Evolutionary conservation across 2,888 invertebrate species (phyloP).

Genomic region (Ganaspis brasiliensis): DNA sequence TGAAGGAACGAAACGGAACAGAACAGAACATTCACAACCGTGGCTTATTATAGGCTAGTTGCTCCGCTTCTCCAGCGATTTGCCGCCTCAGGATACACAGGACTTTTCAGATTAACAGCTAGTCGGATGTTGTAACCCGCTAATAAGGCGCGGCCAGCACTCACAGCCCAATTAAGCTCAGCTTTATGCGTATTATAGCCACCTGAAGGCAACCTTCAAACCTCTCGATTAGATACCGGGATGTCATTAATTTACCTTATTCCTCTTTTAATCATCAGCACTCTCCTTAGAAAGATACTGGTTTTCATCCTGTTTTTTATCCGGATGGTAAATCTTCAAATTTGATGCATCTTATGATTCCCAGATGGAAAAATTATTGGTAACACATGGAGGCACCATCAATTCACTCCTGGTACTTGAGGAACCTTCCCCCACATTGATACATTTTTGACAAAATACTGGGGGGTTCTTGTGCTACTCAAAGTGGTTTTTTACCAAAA

Average conservation of each 20-base stretch:
- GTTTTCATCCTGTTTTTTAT: no score
- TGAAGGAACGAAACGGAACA: slow-evolving; percentile 76
- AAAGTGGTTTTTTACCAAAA: no score
- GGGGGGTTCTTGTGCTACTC: no score
- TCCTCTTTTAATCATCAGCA: no score
- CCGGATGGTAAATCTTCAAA: no score
- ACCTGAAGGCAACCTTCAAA: slow-evolving; percentile 73
- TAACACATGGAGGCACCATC: no score
- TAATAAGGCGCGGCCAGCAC: slow-evolving; percentile 78
- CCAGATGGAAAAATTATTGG: no score
- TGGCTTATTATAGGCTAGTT: slow-evolving; percentile 79
- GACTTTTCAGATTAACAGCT: slow-evolving; percentile 79
- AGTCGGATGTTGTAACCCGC: slow-evolving; percentile 77
- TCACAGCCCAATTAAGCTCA: slow-evolving; percentile 78
- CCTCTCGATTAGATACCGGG: slow-evolving; percentile 75
- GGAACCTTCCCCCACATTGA: no score
- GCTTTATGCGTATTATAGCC: slow-evolving; percentile 68
- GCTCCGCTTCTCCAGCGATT: slow-evolving; percentile 70
- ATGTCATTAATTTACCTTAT: slow-evolving; percentile 74
- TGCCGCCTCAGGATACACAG: slow-evolving; percentile 77
- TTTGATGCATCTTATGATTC: no score
- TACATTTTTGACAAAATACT: no score
- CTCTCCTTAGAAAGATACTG: no score
- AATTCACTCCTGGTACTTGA: no score
- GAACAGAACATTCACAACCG: slow-evolving; percentile 74